These are phyloP conservation scores for Tuberolachnus salignus DNA, from an alignment of 2,888 invertebrate species.

Conservation along the genomic window DNA sequence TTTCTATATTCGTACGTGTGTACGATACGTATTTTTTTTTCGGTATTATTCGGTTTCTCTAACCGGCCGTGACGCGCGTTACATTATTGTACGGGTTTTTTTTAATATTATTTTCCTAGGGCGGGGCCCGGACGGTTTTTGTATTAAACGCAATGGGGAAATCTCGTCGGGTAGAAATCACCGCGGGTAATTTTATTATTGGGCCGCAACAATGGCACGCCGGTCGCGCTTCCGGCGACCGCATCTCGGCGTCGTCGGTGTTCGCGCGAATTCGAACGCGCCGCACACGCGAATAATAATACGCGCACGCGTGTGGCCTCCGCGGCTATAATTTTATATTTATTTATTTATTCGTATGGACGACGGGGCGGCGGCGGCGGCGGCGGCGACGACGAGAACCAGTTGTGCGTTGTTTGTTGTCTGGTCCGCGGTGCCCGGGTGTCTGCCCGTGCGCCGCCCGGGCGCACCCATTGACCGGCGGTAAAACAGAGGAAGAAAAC, in stretches of 20 bases:
- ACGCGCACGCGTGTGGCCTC: conserved; percentile 20
- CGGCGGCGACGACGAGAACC: conserved; percentile 3
- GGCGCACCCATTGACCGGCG: conserved; percentile 39
- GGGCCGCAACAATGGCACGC: too few relatives aligned
- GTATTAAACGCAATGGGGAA: too few relatives aligned
- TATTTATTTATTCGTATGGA: neutral
- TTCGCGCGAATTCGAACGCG: neutral
- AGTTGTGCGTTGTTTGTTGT: conserved; percentile 17
- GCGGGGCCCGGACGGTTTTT: too few relatives aligned
- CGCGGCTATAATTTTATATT: neutral
- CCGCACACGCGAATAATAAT: neutral
- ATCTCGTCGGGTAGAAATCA: neutral
- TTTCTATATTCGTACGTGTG: too few relatives aligned
- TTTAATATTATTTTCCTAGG: too few relatives aligned
- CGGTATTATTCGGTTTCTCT: too few relatives aligned
- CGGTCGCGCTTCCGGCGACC: neutral
- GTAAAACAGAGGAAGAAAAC: conserved; percentile 1
- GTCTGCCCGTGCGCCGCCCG: conserved; percentile 16
- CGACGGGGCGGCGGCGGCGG: too few relatives aligned
- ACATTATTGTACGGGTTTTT: too few relatives aligned
- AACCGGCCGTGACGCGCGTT: too few relatives aligned
- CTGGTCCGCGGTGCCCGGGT: conserved; percentile 38
- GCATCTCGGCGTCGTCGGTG: conserved; percentile 1
- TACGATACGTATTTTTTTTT: too few relatives aligned
- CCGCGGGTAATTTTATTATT: neutral